Base-by-base conservation (phyloP, 2,797 vertebrate genomes). In the Sebastes hubbsi region DNA sequence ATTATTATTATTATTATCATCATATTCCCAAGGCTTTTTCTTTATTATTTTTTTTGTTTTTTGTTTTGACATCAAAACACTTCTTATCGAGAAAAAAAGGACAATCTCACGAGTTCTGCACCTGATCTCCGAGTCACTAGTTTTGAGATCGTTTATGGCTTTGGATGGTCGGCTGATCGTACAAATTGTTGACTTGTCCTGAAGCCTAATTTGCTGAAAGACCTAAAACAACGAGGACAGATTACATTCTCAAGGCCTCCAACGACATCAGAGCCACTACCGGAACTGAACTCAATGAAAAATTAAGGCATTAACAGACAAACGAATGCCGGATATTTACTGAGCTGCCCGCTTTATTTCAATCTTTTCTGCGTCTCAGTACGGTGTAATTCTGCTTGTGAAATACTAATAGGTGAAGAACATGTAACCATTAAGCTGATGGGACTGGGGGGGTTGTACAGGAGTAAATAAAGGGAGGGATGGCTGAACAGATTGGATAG, bases 241-340 rank as follows among this genome's bases (percentile, higher is more conserved):
- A 61, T 87, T 93, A 92, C 91, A 93, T 90, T 93, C 90, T 87
- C 71, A 75, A 75, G 81, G 88, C 77, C 77, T 88, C 85, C 75
- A 63, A 72, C 59, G 18, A 77, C 18, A 72, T 84, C 79, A 76
- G 78, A 89, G 84, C 81, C 80, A 82, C 70, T 22, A 65, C 72
- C 63, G 55, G 68, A 84, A 87, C 59, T 61, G 20, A 86, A 90
- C 77, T 78, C 63, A 76, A 67, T 78, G 72, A 75, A 88, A 88
- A 88, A 91, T 88, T 91, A 93, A 94, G 93, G 91, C 91, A 91
- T 88, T 78, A 56, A 93, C 66, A 86, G 88, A 93, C 87, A 88
- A 88, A 92, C 84, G 80, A 90, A 90, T 42, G 71, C 58, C 81
- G 11, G 81, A 60, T 82, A 60, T 34, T 81, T 24, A 84, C 67